Evolutionary conservation across 2,888 invertebrate genomes (phyloP).

Genomic region (Linnaemya vulpina): DNA sequence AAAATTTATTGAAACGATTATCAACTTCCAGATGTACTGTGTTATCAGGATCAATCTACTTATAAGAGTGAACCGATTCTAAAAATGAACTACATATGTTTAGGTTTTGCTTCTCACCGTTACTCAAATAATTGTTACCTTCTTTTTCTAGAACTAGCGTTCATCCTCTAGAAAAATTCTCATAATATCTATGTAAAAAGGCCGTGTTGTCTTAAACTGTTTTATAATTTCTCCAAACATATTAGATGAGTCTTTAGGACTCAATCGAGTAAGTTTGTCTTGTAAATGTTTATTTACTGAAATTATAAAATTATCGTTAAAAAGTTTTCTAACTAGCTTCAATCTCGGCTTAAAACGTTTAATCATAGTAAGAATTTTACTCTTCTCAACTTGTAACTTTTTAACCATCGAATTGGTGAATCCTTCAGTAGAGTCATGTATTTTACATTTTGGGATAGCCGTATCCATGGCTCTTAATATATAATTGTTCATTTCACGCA

Average conservation of each 20-base stretch:
- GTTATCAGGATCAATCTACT: too few relatives aligned
- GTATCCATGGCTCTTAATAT: slow-evolving; percentile 14
- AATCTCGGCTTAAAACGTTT: not conserved
- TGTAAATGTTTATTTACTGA: too few relatives aligned
- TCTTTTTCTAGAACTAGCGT: slow-evolving; percentile 10
- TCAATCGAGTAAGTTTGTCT: too few relatives aligned
- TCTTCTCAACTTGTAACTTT: slow-evolving; percentile 39
- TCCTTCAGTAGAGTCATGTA: not conserved
- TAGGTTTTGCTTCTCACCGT: slow-evolving; percentile 9
- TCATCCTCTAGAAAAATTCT: slow-evolving; percentile 19
- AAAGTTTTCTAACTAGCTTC: slow-evolving; percentile 25
- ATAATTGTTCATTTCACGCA: too few relatives aligned
- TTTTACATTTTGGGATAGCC: slow-evolving; percentile 21
- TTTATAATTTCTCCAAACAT: too few relatives aligned
- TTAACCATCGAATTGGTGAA: slow-evolving; percentile 36
- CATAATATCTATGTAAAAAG: slow-evolving; percentile 22
- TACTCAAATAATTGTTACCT: too few relatives aligned
- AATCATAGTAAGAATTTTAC: slow-evolving; percentile 39
- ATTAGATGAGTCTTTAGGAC: too few relatives aligned
- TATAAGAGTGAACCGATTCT: slow-evolving; percentile 50
- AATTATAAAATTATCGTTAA: too few relatives aligned
- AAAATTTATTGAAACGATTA: too few relatives aligned
- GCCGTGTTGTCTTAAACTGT: too few relatives aligned
- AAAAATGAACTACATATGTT: slow-evolving; percentile 23
- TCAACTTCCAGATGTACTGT: too few relatives aligned